These are phyloP conservation scores for Spialia ferax DNA, from an alignment of 2,888 invertebrate species.

Conservation along the genomic window DNA sequence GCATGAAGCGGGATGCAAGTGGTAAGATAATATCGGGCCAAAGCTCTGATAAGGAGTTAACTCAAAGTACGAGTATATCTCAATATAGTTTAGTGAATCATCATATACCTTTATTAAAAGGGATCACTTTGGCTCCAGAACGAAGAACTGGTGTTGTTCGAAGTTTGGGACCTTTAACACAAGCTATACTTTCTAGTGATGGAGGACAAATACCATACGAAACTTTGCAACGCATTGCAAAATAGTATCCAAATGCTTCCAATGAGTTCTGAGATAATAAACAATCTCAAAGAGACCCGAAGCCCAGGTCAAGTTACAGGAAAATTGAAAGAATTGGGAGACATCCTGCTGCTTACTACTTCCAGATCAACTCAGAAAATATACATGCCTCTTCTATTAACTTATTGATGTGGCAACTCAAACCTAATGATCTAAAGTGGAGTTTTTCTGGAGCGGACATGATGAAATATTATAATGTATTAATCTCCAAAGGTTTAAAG, in stretches of 20 bases:
- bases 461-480: conserved; percentile 30
- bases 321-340: conserved; percentile 49
- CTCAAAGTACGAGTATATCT: conserved; percentile 45
- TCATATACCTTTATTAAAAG: conserved; percentile 43
- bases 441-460: conserved; percentile 45
- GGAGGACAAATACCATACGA: conserved; percentile 46
- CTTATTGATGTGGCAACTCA: background rate
- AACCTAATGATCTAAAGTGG: conserved; percentile 34
- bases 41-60: conserved; percentile 10
- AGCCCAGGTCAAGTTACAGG: conserved; percentile 47
- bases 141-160: conserved; percentile 44
- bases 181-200: conserved; percentile 45
- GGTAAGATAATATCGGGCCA: background rate
- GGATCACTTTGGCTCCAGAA: conserved; percentile 45
- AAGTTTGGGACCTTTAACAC: conserved; percentile 45
- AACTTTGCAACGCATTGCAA: conserved; percentile 41
- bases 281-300: conserved; percentile 42
- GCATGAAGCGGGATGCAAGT: conserved; percentile 10
- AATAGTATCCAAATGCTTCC: conserved; percentile 51
- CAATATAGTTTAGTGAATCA: conserved; percentile 42
- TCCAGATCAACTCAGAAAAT: conserved; percentile 43
- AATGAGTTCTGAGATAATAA: conserved; percentile 46
- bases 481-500: background rate
- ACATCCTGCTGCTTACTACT: conserved; percentile 48
- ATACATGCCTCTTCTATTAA: background rate